Evolutionary conservation across 2,113 vertebrate species (phyloP).

Genomic region (Indri indri): DNA sequence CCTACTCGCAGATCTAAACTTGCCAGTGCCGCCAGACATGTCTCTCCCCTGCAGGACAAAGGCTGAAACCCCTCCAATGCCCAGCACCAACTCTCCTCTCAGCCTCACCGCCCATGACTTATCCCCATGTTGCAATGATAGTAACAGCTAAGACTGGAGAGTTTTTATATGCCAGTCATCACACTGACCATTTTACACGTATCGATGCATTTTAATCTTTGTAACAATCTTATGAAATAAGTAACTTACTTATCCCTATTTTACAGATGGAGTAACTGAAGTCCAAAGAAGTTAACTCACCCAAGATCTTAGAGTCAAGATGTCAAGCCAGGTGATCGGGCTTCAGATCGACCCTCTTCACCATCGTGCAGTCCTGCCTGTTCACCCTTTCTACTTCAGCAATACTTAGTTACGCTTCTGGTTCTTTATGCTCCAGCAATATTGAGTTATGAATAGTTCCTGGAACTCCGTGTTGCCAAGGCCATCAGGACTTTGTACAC

Average conservation of each 20-base stretch:
- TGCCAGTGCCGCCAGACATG: not conserved
- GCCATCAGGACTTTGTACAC: not conserved
- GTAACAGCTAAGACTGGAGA: not conserved
- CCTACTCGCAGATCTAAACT: not conserved
- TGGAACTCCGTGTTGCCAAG: not conserved
- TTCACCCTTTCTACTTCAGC: not conserved
- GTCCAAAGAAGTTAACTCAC: not conserved
- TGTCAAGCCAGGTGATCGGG: not conserved
- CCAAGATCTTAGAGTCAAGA: not conserved
- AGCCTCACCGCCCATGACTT: not conserved
- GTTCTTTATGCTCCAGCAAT: not conserved
- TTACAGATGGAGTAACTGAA: not conserved
- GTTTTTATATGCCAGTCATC: constrained; percentile 11
- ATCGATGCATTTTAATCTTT: not conserved
- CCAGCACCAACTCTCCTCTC: not conserved
- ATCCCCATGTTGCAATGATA: not conserved
- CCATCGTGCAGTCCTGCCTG: not conserved
- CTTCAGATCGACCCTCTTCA: not conserved
- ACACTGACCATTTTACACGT: not conserved
- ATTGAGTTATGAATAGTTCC: not conserved
- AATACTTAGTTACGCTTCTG: not conserved
- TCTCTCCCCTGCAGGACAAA: not conserved
- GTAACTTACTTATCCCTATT: not conserved
- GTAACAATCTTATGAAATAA: not conserved
- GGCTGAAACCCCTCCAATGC: not conserved